These are phyloP conservation scores for Apamea crenata DNA, from an alignment of 2,888 invertebrate species.

Conservation along the genomic window DNA sequence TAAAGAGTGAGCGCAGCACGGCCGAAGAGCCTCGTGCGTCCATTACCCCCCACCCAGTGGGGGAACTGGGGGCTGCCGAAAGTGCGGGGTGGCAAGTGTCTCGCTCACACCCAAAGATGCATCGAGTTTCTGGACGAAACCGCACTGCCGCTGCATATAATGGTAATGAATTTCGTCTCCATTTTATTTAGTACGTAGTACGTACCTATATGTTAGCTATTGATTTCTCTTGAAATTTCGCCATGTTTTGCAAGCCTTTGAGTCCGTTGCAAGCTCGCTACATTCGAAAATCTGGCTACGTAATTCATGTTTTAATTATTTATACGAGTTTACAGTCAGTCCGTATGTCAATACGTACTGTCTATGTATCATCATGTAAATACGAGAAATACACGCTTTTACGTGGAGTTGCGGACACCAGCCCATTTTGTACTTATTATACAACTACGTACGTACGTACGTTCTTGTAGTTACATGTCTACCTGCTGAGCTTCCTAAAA, in stretches of 20 bases:
- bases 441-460: neutral
- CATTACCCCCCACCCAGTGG: conserved; percentile 82
- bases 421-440: neutral
- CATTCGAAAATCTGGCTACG: conserved; percentile 7
- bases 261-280: conserved; percentile 8
- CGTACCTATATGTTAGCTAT: conserved; percentile 53
- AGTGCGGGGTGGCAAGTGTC: conserved; percentile 81
- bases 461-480: neutral
- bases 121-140: conserved; percentile 88
- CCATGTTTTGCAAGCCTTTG: conserved; percentile 44
- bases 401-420: neutral
- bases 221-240: conserved; percentile 56
- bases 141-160: conserved; percentile 84
- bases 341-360: neutral
- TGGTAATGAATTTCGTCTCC: conserved; percentile 87
- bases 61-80: conserved; percentile 76
- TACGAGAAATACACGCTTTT: neutral
- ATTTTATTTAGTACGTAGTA: conserved; percentile 69
- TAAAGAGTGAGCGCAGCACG: conserved; percentile 86
- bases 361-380: neutral
- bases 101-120: conserved; percentile 88
- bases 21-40: conserved; percentile 88
- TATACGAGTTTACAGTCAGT: neutral
- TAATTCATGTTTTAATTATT: neutral
- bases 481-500: conserved; percentile 2